A percentile compares a stretch with the other conserved stretches of the same genome.
Conservation (phyloP, 2,113 vertebrate genomes). For the Vulpes ferrilata region DNA sequence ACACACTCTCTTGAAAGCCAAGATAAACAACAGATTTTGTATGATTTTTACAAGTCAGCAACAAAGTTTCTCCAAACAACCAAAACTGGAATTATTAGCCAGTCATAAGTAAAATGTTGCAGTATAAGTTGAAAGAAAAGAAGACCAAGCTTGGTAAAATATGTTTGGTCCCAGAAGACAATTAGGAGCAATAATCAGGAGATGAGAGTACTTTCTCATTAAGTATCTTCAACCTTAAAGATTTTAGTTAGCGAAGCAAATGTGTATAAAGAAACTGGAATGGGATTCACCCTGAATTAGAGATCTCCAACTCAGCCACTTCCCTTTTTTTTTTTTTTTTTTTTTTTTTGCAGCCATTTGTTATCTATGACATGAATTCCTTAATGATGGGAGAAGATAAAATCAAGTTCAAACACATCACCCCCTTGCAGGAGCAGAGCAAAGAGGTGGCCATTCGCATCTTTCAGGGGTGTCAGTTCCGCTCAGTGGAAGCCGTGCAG, state of each 20-base stretch:
- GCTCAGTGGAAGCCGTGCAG: constrained; percentile 96
- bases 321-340: background rate
- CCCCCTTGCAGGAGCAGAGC: constrained; percentile 91
- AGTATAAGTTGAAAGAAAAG: background rate
- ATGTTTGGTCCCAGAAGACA: constrained; percentile 1
- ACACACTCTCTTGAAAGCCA: constrained; percentile 18
- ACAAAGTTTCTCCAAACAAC: background rate
- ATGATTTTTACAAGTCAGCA: constrained; percentile 54
- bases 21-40: constrained; percentile 28
- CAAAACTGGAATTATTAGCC: constrained; percentile 1
- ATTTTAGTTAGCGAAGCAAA: background rate
- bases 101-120: background rate
- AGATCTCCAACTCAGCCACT: constrained; percentile 68
- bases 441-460: constrained; percentile 97
- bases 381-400: constrained; percentile 97
- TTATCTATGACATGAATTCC: constrained; percentile 99
- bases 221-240: background rate
- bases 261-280: background rate
- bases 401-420: constrained; percentile 93
- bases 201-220: background rate
- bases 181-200: background rate
- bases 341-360: constrained; percentile 92
- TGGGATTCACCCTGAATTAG: background rate
- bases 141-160: background rate
- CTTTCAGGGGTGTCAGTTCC: constrained; percentile 97